Conservation (phyloP, 35 echinoderm and acorn worm species). For the Strongylocentrotus purpuratus region DNA sequence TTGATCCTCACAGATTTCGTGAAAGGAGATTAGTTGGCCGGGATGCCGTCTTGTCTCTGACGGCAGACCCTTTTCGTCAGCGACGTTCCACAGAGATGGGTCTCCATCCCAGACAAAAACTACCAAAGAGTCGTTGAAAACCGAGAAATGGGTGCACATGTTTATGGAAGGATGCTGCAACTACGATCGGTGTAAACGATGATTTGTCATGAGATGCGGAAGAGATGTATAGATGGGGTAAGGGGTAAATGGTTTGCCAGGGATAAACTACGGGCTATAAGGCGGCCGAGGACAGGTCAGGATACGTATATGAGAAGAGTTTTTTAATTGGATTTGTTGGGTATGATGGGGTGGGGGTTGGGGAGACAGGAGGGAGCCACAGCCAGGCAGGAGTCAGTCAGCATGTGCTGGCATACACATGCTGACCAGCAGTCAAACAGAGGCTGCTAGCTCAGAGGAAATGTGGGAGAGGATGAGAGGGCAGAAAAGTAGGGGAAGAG, state of each 20-base stretch:
- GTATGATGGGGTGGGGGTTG: conserved; percentile 16
- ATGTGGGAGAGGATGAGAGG: neutral
- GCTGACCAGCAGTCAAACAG: neutral
- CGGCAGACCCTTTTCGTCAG: neutral
- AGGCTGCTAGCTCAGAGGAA: neutral
- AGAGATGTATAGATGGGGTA: neutral
- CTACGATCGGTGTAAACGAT: neutral
- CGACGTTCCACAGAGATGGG: neutral
- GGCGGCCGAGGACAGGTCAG: neutral
- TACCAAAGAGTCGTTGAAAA: too few relatives aligned
- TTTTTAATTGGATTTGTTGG: conserved; percentile 38
- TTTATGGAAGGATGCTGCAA: neutral
- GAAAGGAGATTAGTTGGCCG: conserved; percentile 27
- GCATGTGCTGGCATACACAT: conserved; percentile 31
- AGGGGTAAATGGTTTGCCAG: neutral
- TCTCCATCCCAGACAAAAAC: neutral
- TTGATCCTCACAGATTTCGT: conserved; percentile 25
- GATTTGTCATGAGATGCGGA: neutral
- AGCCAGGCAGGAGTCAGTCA: neutral
- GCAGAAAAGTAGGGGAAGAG: neutral
- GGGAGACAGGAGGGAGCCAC: conserved; percentile 15
- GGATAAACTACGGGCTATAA: neutral
- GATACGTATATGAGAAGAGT: neutral
- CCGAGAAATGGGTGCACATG: too few relatives aligned
- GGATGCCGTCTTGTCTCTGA: neutral